These are phyloP conservation scores for Drosophila peninsularis DNA, from an alignment of 2,888 invertebrate genomes.

Conservation along the genomic window DNA sequence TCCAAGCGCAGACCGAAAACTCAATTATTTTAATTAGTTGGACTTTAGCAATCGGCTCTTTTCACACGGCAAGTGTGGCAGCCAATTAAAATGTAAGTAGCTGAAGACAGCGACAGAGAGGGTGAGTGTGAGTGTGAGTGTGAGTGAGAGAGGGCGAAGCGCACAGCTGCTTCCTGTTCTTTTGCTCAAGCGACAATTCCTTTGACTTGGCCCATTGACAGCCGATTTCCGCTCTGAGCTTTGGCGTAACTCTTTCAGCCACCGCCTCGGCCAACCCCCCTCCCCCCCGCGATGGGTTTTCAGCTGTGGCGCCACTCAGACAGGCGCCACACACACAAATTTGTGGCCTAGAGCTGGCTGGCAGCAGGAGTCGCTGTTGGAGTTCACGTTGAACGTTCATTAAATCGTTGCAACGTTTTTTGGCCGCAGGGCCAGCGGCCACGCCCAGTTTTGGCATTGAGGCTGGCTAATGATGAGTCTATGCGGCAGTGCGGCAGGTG, in stretches of 20 bases:
- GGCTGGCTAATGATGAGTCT: constrained; percentile 63
- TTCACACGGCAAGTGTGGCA: constrained; percentile 46
- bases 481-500: constrained; percentile 59
- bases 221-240: constrained; percentile 66
- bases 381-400: constrained; percentile 75
- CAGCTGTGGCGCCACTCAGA: constrained; percentile 57
- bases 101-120: neutral
- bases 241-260: constrained; percentile 2
- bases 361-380: constrained; percentile 21
- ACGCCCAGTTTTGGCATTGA: constrained; percentile 55
- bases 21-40: constrained; percentile 74
- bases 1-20: constrained; percentile 41
- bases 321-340: constrained; percentile 75
- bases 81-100: constrained; percentile 56
- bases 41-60: constrained; percentile 50
- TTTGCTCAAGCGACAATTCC: constrained; percentile 51
- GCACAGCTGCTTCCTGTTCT: constrained; percentile 46
- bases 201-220: constrained; percentile 62
- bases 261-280: too few relatives aligned
- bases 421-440: constrained; percentile 55
- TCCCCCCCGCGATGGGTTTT: neutral
- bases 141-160: neutral
- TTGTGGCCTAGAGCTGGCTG: constrained; percentile 48
- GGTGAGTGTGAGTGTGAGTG: neutral
- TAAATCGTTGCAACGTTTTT: constrained; percentile 63